A percentile compares a stretch with the other conserved stretches of the same genome.
Conservation (phyloP, 2,888 invertebrate genomes). For the Scaptomyza tumidula region DNA sequence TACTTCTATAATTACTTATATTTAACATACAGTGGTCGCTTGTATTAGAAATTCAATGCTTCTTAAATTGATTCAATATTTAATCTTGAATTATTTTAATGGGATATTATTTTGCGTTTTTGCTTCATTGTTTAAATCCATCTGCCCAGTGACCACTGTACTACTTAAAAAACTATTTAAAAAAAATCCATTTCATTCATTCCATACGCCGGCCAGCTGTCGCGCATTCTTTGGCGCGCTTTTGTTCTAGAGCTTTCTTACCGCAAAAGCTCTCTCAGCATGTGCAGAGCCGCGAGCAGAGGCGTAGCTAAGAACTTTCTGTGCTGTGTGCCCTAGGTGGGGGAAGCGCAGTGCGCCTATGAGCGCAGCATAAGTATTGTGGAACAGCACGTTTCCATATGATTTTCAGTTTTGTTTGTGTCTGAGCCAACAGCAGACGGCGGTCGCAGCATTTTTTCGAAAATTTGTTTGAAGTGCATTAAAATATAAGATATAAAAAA, state of each 20-base stretch:
- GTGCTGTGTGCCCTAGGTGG: background rate
- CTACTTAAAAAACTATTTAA: background rate
- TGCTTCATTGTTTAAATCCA: background rate
- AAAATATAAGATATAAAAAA: slow-evolving; percentile 6
- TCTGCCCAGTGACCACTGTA: background rate
- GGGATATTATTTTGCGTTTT: too few species aligned
- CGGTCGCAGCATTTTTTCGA: slow-evolving; percentile 7
- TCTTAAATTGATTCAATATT: too few species aligned
- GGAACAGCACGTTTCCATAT: slow-evolving; percentile 73
- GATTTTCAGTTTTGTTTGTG: slow-evolving; percentile 74
- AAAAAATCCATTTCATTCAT: slow-evolving; percentile 16
- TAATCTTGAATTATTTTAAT: too few species aligned
- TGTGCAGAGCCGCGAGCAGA: slow-evolving; percentile 45
- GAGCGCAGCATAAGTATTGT: slow-evolving; percentile 52
- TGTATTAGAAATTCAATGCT: too few species aligned
- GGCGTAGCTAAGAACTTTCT: slow-evolving; percentile 26
- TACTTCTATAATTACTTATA: background rate
- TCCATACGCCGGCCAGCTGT: slow-evolving; percentile 32
- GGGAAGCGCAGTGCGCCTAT: slow-evolving; percentile 20
- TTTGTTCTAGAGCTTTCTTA: slow-evolving; percentile 59
- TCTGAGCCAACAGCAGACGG: slow-evolving; percentile 29
- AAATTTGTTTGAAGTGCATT: slow-evolving; percentile 28
- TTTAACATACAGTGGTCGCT: background rate
- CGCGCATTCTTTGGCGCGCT: slow-evolving; percentile 48
- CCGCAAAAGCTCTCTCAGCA: slow-evolving; percentile 48